Percentiles rank a stretch among this genome's conserved stretches.
These are phyloP conservation scores for Trichacis sp. DNA, from an alignment of 2,888 invertebrate genomes.

Conservation along the genomic window DNA sequence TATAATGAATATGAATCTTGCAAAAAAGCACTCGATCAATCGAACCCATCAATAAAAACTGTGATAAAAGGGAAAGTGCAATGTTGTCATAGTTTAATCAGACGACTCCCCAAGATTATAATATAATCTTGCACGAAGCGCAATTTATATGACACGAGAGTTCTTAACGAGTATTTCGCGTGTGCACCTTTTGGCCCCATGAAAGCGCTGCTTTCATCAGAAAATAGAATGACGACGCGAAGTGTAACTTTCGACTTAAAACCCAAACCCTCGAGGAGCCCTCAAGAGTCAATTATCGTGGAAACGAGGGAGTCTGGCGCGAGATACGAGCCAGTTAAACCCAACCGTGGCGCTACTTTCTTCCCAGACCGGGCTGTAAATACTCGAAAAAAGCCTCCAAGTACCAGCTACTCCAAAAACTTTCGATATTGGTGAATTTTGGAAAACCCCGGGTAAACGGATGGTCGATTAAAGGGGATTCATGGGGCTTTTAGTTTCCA, in stretches of 20 bases:
- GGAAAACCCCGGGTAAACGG: background rate
- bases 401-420: background rate
- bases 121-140: constrained; percentile 1
- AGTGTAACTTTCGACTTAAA: constrained; percentile 34
- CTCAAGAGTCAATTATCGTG: constrained; percentile 29
- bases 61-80: too few relatives aligned
- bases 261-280: constrained; percentile 27
- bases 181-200: constrained; percentile 8
- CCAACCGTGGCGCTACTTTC: background rate
- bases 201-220: constrained; percentile 26
- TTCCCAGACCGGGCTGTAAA: constrained; percentile 1
- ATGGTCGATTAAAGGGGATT: background rate
- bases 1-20: too few relatives aligned
- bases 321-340: constrained; percentile 11
- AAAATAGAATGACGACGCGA: constrained; percentile 16
- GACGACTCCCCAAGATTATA: background rate
- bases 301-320: constrained; percentile 15
- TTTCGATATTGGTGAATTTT: background rate
- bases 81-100: background rate
- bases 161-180: constrained; percentile 22
- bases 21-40: too few relatives aligned
- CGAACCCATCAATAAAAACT: too few relatives aligned
- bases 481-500: background rate
- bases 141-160: constrained; percentile 22
- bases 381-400: constrained; percentile 12